Evolutionary conservation across 2,888 invertebrate species (phyloP), one percentile per base, ranked within the genome.

Genomic region (Tromatobia lineatoria): DNA sequence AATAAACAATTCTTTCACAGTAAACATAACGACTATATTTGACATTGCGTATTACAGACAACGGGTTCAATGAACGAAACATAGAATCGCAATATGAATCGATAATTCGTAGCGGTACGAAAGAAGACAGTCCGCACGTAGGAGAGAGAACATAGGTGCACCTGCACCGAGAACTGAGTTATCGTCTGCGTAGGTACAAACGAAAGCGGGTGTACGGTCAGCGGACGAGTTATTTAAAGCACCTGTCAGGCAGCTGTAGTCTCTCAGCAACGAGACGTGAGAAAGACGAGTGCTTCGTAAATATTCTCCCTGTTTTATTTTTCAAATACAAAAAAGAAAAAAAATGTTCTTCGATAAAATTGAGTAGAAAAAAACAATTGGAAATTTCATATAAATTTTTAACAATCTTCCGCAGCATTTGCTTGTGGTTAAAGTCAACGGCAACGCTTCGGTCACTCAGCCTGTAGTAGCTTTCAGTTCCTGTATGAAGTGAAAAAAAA

Each of bases 161-260:
- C 74, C 74, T 80, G 80, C 38, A 73, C 20, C 50, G 18, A 61
- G 47, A 20, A 29, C 18, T 57, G 25, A 13, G 54, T 29, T 38
- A 52, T 67, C 69, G 54, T 45, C 45, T 59, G 57, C 59, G 34
- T 42, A 20, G 13, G 38, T 38, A 57, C 38, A 38, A 54, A 42
- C 45, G 45, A 18, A 45, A 47, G n/a, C 47, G n/a, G 18, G 50
- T 70, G 38, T 34, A 61, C 50, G 69, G 18, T 66, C 50, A 57
- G 25, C 64, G 82, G 67, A 52, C 73, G 54, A 52, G 73, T 74
- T 82, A 82, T 82, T 82, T 82, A 82, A 82, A 82, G 78, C 82
- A 82, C 82, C 82, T 82, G 82, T 78, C 78, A 78, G 59, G 69
- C 82, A 82, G 82, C 82, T 74, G 67, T 52, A 50, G 42, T 34